Percentiles rank a stretch among this genome's conserved stretches.
Evolutionary conservation across 2,113 vertebrate species (phyloP).

Genomic region (Falcunculus frontatus): DNA sequence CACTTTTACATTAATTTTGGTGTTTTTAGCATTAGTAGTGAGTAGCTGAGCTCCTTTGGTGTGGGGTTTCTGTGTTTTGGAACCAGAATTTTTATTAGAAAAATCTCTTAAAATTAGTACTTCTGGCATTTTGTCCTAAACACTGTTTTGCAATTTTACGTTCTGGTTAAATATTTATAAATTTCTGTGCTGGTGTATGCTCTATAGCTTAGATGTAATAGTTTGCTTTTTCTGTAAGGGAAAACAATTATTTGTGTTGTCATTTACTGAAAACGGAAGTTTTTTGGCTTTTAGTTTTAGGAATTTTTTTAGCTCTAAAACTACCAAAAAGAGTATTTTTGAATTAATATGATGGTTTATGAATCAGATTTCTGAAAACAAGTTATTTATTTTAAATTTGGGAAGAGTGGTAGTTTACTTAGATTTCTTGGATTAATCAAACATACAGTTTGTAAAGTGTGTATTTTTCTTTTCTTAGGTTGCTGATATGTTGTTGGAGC

Average conservation of each 20-base stretch:
- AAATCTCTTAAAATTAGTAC: not conserved
- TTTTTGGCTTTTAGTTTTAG: not conserved
- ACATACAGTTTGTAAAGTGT: not conserved
- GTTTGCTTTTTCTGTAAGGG: not conserved
- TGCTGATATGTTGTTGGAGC: slow-evolving; percentile 93
- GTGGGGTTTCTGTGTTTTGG: not conserved
- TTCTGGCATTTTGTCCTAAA: not conserved
- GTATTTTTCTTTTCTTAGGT: slow-evolving; percentile 72
- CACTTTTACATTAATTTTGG: not conserved
- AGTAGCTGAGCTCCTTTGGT: not conserved
- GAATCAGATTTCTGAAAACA: not conserved
- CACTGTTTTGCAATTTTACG: not conserved
- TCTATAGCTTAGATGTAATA: not conserved
- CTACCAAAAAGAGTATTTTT: not conserved
- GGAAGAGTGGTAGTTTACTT: not conserved
- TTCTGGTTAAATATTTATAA: not conserved
- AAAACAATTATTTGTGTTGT: not conserved
- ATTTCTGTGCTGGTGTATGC: not conserved
- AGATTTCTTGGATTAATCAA: not conserved
- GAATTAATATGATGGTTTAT: not conserved
- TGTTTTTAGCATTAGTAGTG: not conserved
- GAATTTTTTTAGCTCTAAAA: not conserved
- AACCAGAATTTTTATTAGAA: not conserved
- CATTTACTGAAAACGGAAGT: not conserved
- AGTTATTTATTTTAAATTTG: not conserved